These are phyloP conservation scores for Drosophila seguyi DNA, from an alignment of 1,140 invertebrate species.

Conservation along the genomic window DNA sequence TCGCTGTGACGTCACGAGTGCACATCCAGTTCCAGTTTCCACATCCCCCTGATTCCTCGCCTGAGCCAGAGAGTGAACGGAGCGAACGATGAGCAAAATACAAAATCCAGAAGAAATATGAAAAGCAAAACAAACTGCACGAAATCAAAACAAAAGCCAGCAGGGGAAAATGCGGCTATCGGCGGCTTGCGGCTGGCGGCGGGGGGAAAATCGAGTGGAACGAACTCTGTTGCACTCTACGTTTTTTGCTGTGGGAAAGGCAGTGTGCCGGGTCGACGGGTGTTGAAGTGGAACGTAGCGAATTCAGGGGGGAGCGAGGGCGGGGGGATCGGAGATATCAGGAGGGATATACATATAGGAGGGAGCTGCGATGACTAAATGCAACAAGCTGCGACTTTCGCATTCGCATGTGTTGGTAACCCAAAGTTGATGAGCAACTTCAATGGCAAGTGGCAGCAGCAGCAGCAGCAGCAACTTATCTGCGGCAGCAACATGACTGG, in stretches of 20 bases:
- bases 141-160: slow-evolving; percentile 75
- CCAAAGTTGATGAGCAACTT: slow-evolving; percentile 79
- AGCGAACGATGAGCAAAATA: slow-evolving; percentile 79
- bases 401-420: slow-evolving; percentile 58
- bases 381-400: slow-evolving; percentile 76
- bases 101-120: slow-evolving; percentile 81
- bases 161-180: slow-evolving; percentile 2
- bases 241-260: slow-evolving; percentile 66
- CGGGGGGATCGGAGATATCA: neutral
- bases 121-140: slow-evolving; percentile 79
- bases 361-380: slow-evolving; percentile 70
- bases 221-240: slow-evolving; percentile 80
- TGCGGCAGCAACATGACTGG: slow-evolving; percentile 59
- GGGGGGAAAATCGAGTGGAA: slow-evolving; percentile 65
- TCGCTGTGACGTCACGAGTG: slow-evolving; percentile 68
- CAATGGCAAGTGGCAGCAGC: slow-evolving; percentile 71
- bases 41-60: slow-evolving; percentile 23
- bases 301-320: slow-evolving; percentile 46
- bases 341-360: slow-evolving; percentile 20
- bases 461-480: slow-evolving; percentile 53
- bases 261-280: slow-evolving; percentile 64
- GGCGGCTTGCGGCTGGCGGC: slow-evolving; percentile 3
- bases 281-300: slow-evolving; percentile 78
- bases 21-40: slow-evolving; percentile 49
- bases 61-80: neutral